These are phyloP conservation scores for Diabrotica balteata DNA, from an alignment of 2,888 invertebrate species.

Conservation along the genomic window DNA sequence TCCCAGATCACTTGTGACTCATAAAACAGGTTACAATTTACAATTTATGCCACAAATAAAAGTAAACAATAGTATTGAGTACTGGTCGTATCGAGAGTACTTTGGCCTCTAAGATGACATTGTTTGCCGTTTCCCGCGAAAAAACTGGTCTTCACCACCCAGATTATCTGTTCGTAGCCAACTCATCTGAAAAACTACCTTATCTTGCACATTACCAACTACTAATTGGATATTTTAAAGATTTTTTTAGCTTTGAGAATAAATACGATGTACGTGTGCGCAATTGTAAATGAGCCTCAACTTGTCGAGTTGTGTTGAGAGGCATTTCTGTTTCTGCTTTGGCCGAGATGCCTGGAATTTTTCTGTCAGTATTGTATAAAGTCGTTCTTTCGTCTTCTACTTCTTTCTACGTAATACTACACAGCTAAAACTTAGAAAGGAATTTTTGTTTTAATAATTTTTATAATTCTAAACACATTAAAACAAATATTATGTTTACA, in stretches of 20 bases:
- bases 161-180: conserved; percentile 54
- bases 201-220: conserved; percentile 56
- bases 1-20: conserved; percentile 57
- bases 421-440: conserved; percentile 1
- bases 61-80: conserved; percentile 59
- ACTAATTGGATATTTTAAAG: conserved; percentile 57
- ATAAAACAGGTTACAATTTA: conserved; percentile 59
- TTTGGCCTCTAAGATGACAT: conserved; percentile 56
- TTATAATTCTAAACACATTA: no score
- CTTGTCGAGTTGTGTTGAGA: conserved; percentile 43
- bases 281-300: conserved; percentile 50
- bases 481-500: no score
- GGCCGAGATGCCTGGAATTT: conserved; percentile 39
- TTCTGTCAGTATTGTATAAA: conserved; percentile 44
- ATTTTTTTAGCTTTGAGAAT: conserved; percentile 54
- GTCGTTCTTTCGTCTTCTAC: conserved; percentile 31
- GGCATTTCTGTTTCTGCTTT: conserved; percentile 41
- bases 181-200: conserved; percentile 52
- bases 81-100: conserved; percentile 57
- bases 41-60: conserved; percentile 60
- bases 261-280: conserved; percentile 54
- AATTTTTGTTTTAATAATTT: no score
- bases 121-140: conserved; percentile 57
- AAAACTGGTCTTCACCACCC: conserved; percentile 57
- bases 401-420: conserved; percentile 18